Evolutionary conservation across 2,113 vertebrate species (phyloP), one percentile per base, ranked within the genome.

Genomic region (Sula dactylatra): DNA sequence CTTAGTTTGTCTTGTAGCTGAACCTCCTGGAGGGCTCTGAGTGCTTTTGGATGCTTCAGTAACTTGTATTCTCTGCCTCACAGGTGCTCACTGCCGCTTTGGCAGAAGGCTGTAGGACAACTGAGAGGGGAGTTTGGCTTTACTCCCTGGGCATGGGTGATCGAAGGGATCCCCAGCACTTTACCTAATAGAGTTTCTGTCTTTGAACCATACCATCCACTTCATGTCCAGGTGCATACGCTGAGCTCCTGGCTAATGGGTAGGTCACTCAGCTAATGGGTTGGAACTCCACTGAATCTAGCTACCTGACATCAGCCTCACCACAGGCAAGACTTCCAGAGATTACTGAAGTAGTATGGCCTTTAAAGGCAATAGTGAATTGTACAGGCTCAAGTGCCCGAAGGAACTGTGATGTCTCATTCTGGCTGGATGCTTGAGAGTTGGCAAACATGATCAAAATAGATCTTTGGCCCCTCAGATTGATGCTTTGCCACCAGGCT

Each of bases 151-250:
- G 11, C 4, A 4, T 32, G 17, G 45, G 32, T 27, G 11, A 34
- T 36, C 34, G 65, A 65, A 38, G 13, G 18, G 27, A 62, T 54
- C 25, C 29, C 47, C 42, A 65, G 38, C 44, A 14, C 16, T 42
- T 73, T 13, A 49, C n/a, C 58, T 27, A 19, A 22, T 17, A 59
- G 27, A 52, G 9, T 40, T 71, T 49, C 73, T 74, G 7, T 36
- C 36, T 86, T 65, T 61, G 91, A 74, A 14, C 40, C 20, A 12
- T 31, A 56, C 15, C 38, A 26, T 74, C 25, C 54, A 24, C 21
- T 59, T 32, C 7, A 5, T 5, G 29, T 21, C 62, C 1, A 2
- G 42, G 14, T 67, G 36, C 0, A 0, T 52, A 36, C 0, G 1
- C 44, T 80, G 52, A 86, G 52, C 52, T 85, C 42, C 86, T 54